phyloP scores from a whole-genome alignment of 2,113 vertebrate genomes.

The Callaeas wilsoni region DNA sequence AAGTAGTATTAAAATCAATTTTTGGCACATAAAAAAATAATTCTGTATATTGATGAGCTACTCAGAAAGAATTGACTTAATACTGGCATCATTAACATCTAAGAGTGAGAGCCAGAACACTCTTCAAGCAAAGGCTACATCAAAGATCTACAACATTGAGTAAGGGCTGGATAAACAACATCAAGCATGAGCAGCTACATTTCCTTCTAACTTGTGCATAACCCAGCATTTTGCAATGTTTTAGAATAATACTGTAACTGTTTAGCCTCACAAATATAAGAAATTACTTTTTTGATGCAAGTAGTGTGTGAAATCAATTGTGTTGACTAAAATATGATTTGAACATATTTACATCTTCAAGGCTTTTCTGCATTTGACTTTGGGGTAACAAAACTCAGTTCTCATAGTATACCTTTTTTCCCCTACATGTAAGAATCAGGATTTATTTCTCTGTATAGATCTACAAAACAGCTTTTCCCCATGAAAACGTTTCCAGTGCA shows the following conservation, averaged over 20 bases:
- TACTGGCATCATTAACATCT: neutral
- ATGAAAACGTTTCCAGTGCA: neutral
- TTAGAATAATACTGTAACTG: neutral
- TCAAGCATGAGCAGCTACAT: neutral
- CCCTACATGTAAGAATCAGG: neutral
- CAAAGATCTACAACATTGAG: neutral
- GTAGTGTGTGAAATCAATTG: neutral
- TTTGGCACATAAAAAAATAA: neutral
- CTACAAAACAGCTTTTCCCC: neutral
- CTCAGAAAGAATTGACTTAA: neutral
- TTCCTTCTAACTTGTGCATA: neutral
- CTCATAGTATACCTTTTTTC: fast-evolving
- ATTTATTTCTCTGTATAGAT: neutral
- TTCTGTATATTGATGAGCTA: neutral
- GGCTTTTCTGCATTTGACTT: neutral
- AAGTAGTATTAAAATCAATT: neutral
- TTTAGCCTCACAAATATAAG: neutral
- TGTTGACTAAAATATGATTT: neutral
- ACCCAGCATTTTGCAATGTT: neutral
- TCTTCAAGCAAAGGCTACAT: neutral
- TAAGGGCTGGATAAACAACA: neutral
- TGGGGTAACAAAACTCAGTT: neutral
- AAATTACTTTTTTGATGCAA: neutral
- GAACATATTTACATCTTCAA: neutral
- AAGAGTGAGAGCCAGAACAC: neutral